These are phyloP conservation scores for Procambarus virginalis DNA, from an alignment of 1,140 invertebrate genomes.

Conservation along the genomic window DNA sequence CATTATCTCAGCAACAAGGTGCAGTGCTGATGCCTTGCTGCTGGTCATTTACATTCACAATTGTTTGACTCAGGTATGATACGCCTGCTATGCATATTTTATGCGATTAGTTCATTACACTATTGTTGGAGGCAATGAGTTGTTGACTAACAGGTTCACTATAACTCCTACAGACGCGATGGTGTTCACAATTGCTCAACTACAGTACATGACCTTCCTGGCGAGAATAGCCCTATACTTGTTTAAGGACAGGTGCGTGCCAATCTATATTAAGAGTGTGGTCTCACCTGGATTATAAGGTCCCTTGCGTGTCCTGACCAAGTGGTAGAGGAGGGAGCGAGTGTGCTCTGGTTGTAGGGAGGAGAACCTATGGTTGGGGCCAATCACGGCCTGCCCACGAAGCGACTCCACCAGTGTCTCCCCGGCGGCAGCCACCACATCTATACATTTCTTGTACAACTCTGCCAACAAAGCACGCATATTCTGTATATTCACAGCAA, in stretches of 20 bases:
- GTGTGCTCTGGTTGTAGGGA: constrained; percentile 18
- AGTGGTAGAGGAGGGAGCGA: constrained; percentile 29
- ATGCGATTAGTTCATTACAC: no score
- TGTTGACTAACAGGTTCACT: no score
- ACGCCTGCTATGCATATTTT: no score
- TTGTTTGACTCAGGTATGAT: no score
- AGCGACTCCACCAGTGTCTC: not conserved
- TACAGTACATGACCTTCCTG: no score
- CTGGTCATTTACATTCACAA: no score
- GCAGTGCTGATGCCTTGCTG: no score
- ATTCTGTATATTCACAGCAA: not conserved
- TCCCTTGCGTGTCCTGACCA: not conserved
- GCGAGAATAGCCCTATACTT: not conserved
- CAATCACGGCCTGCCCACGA: not conserved
- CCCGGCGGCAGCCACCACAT: not conserved
- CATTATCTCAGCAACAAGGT: no score
- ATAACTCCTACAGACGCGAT: no score
- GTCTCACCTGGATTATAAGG: constrained; percentile 1
- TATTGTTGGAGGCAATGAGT: not conserved
- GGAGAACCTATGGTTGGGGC: constrained; percentile 2
- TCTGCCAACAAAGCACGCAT: not conserved
- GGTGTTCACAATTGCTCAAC: no score
- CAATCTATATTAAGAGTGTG: not conserved
- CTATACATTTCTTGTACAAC: not conserved
- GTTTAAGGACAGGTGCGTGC: not conserved